phyloP scores from a whole-genome alignment of 2,797 vertebrate genomes.

The Chiroxiphia lanceolata region DNA sequence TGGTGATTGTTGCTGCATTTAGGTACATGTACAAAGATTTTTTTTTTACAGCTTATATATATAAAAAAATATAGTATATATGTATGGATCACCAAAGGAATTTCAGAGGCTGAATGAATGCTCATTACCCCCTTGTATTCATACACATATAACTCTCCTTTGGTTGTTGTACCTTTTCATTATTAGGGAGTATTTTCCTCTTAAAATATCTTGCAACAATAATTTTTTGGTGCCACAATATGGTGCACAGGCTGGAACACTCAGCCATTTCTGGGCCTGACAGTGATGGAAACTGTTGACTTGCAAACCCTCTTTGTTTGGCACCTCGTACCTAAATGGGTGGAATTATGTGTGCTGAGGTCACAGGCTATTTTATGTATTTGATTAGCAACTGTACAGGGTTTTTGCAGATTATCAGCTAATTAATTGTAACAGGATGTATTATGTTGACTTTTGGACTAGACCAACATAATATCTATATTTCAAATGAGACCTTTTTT shows the following conservation, averaged over 20 bases:
- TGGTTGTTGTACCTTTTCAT: neutral
- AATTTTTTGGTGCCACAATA: neutral
- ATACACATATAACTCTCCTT: neutral
- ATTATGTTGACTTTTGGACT: neutral
- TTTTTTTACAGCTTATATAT: neutral
- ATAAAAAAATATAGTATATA: neutral
- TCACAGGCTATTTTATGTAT: neutral
- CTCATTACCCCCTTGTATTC: neutral
- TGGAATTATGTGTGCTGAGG: neutral
- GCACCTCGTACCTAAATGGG: neutral
- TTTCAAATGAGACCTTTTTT: neutral
- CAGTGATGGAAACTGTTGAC: neutral
- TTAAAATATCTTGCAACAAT: neutral
- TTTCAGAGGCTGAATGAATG: neutral
- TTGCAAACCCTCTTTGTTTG: neutral
- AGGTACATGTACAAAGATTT: neutral
- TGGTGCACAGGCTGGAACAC: neutral
- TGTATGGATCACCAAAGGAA: neutral
- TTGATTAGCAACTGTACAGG: neutral
- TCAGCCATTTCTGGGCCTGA: neutral
- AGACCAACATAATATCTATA: neutral
- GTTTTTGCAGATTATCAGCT: neutral
- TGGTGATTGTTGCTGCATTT: neutral
- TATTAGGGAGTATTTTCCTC: neutral
- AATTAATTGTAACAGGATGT: neutral